Evolutionary conservation across 2,797 vertebrate species (phyloP).

Genomic region (Sebastes aleutianus): DNA sequence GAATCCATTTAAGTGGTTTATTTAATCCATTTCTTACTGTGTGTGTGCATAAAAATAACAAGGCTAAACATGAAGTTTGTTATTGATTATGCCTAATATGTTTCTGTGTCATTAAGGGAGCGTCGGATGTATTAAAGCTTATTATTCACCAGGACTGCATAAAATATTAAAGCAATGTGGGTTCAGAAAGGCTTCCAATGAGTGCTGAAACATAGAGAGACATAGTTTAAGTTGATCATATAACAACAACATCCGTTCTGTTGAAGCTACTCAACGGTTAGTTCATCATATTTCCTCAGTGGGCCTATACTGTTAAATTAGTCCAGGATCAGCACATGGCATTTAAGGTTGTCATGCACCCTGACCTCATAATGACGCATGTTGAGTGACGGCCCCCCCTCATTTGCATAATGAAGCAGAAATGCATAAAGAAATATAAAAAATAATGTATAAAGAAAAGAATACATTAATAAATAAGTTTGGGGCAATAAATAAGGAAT

Average conservation of each 20-base stretch:
- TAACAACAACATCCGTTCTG: neutral
- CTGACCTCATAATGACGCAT: too few relatives aligned
- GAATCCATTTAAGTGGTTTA: neutral
- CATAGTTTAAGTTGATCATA: neutral
- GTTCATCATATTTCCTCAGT: neutral
- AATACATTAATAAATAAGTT: too few relatives aligned
- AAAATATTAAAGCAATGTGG: neutral
- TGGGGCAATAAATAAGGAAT: too few relatives aligned
- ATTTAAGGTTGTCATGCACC: too few relatives aligned
- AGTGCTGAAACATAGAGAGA: neutral
- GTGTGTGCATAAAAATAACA: neutral
- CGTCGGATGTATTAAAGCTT: conserved; percentile 3
- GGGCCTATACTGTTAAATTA: neutral
- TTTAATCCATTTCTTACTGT: neutral
- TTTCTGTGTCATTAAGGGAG: conserved; percentile 8
- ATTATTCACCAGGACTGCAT: conserved; percentile 5
- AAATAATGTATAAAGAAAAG: too few relatives aligned
- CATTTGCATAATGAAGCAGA: too few relatives aligned
- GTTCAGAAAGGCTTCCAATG: neutral
- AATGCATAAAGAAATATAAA: too few relatives aligned
- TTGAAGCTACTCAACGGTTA: neutral
- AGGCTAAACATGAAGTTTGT: neutral
- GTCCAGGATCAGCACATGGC: neutral
- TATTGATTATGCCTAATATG: conserved; percentile 16
- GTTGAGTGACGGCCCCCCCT: too few relatives aligned